Conservation (phyloP, 2,113 vertebrate genomes). For the Riparia riparia region DNA sequence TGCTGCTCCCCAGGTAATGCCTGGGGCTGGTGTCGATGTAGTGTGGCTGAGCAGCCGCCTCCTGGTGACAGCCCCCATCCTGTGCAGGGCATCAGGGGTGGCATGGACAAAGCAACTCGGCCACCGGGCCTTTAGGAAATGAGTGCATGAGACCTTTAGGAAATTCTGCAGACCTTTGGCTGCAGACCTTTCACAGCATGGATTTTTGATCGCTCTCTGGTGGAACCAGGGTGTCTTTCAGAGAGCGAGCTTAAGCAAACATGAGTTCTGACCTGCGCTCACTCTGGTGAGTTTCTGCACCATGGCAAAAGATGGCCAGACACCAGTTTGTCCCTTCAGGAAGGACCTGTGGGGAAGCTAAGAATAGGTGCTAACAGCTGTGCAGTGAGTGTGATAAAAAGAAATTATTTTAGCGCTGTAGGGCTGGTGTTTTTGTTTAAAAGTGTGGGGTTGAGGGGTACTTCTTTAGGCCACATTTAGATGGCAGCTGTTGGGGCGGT, state of each 20-base stretch:
- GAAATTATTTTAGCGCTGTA: not conserved
- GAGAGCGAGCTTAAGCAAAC: not conserved
- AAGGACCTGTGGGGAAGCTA: not conserved
- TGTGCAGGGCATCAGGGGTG: accelerated
- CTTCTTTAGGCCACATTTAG: not conserved
- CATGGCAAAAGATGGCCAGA: not conserved
- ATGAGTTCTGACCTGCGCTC: not conserved
- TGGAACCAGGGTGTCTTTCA: not conserved
- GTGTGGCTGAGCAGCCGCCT: not conserved
- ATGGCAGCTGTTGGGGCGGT: not conserved
- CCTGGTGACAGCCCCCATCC: not conserved
- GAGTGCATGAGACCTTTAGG: not conserved
- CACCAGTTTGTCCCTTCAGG: not conserved
- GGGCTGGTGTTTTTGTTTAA: not conserved
- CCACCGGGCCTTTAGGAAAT: not conserved
- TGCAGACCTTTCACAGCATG: not conserved
- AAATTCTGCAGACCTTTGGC: not conserved
- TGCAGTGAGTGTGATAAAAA: not conserved
- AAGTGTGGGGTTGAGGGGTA: accelerated
- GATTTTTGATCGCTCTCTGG: not conserved
- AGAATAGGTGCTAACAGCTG: not conserved
- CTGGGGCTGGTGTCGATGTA: accelerated
- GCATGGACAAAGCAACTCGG: accelerated
- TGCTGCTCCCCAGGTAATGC: not conserved
- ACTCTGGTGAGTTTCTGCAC: not conserved